Conservation (phyloP, 2,797 vertebrate species). For the Manis pentadactyla region DNA sequence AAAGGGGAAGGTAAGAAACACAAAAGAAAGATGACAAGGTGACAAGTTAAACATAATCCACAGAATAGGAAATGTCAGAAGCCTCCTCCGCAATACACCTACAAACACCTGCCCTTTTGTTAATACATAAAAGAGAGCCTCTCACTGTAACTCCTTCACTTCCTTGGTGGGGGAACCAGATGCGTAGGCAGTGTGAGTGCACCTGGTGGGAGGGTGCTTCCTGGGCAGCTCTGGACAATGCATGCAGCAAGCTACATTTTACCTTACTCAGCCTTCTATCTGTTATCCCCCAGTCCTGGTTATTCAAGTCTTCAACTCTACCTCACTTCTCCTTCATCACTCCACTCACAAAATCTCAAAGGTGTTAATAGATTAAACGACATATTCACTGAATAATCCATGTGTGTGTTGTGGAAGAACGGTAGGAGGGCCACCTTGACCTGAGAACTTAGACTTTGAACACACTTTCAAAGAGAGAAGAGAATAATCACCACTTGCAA, state of each 20-base stretch:
- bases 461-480: background rate
- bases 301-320: background rate
- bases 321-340: background rate
- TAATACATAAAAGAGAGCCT: constrained; percentile 44
- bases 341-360: background rate
- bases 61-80: constrained; percentile 67
- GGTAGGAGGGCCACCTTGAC: background rate
- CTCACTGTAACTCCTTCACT: background rate
- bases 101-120: constrained; percentile 78
- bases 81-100: constrained; percentile 71
- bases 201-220: background rate
- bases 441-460: background rate
- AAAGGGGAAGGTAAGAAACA: constrained; percentile 55
- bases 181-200: background rate
- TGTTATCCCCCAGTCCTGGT: background rate
- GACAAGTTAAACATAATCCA: constrained; percentile 79
- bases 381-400: background rate
- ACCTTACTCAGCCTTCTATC: background rate
- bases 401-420: background rate
- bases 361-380: background rate
- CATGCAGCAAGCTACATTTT: background rate
- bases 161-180: background rate
- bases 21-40: constrained; percentile 77
- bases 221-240: background rate
- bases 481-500: background rate